Evolutionary conservation across 2,797 vertebrate genomes (phyloP), one percentile per base, ranked within the genome.

Genomic region (Anguilla pacifica): DNA sequence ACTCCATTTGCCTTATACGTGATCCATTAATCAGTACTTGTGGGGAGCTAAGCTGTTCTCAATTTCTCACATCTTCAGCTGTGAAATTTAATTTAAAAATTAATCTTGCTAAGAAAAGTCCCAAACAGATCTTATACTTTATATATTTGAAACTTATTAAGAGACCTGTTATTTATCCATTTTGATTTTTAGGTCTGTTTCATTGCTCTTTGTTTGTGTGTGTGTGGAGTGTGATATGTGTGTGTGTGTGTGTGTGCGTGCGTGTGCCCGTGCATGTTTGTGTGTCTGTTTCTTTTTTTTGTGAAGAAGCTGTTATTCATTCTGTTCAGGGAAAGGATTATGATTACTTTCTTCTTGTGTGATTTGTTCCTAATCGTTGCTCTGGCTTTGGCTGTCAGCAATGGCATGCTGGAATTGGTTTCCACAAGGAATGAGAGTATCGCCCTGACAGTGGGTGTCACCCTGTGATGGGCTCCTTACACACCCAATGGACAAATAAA

Each of bases 351-450:
- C 51, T 79, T 86, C 39, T 86, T 59, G 49, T 77, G 22, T 81
- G 86, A 79, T 86, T 81, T 86, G 51, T 53, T 81, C 35, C 53
- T 86, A 86, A 86, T 84, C 79, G 46, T 51, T 82, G 79, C 19
- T 25, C 79, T 82, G 79, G 79, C 79, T 82, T 22, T 49, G 79
- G 43, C 46, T 77, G 72, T 77, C 79, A 49, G 79, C n/a, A 17
- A 84, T 55, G 51, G 51, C 53, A 53, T 1, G 17, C 2, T 35
- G 53, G 51, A 84, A 55, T 84, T 82, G 79, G 79, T 82, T 82
- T 82, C 79, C 79, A 49, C 43, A 25, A 31, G 49, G 51, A 57
- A 31, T n/a, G n/a, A 31, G 53, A 55, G 83, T 31, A 55, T 55
- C 53, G 7, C 53, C 51, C 51, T 57, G 49, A 84, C 15, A 17